Base-by-base conservation (phyloP, 2,113 vertebrate species). In the Phrynosoma platyrhinos region DNA sequence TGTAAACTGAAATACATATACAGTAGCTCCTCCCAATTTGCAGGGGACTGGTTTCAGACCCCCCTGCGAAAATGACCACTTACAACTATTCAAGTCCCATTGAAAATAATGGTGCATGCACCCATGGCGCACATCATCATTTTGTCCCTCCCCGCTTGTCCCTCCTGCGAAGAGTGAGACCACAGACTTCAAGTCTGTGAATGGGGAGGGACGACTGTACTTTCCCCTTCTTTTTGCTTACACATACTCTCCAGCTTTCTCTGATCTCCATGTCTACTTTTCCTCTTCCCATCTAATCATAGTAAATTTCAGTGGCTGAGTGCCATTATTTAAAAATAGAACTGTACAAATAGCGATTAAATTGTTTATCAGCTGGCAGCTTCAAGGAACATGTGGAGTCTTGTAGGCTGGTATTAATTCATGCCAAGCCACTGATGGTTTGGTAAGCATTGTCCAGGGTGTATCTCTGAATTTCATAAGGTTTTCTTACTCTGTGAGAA, bases 321-420 rank as follows among this genome's bases (percentile, higher is more conserved):
- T 69, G 89, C 71, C 78, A 89, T 72, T 72, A 85, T 86, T 64
- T 91, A 1, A 64, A 12, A 40, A 62, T 16, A 14, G 58, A 62
- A 62, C 13, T 62, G 58, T 47, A 62, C 58, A 62, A 62, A 62
- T 62, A 16, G 42, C 42, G 42, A 6, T 47, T 47, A 47, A 47
- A 47, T 47, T 6, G 42, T 47, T 79, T 5, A 9, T 83, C 75
- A 83, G 2, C 12, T 88, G 40, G 64, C 55, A 87, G 42, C 21
- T 84, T 66, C 42, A 74, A 40, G 87, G 83, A 91, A 79, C 68
- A 25, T 8, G 86, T 21, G 82, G 86, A 86, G 32, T 18, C 58
- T 23, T 40, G 79, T 10, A n/a, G 27, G 40, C 1, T 66, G n/a
- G 52, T 85, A 76, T 47, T 74, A 85, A 58, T n/a, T 30, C 20